Conservation (phyloP, 2,797 vertebrate genomes). For the Iguana delicatissima region DNA sequence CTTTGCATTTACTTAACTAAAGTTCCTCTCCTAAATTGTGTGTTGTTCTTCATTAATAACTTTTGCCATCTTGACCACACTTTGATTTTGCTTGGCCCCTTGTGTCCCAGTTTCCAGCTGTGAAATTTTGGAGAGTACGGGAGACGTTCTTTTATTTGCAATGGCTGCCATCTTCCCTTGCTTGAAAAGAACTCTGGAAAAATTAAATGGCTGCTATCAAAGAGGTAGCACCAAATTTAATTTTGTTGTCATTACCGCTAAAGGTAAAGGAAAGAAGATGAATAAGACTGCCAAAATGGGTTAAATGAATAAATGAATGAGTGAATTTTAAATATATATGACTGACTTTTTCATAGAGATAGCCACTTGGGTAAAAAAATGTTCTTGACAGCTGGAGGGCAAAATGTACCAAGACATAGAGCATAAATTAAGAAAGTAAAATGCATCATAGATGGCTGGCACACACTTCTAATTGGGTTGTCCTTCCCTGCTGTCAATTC, state of each 20-base stretch:
- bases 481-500: conserved; percentile 2
- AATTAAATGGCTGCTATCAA: no score
- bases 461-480: neutral
- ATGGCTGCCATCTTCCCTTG: neutral
- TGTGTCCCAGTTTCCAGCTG: no score
- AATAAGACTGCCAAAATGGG: neutral
- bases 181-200: neutral
- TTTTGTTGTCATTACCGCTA: neutral
- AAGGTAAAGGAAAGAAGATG: neutral
- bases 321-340: neutral
- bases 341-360: neutral
- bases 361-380: neutral
- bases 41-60: no score
- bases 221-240: neutral
- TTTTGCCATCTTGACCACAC: no score
- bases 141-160: neutral
- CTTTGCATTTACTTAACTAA: no score
- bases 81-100: no score
- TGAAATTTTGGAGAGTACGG: no score
- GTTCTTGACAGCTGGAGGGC: neutral
- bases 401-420: neutral
- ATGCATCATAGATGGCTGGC: neutral
- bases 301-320: neutral
- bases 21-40: no score
- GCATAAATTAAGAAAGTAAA: neutral